Evolutionary conservation across 2,797 vertebrate genomes (phyloP).

Genomic region (Xiphophorus birchmanni): DNA sequence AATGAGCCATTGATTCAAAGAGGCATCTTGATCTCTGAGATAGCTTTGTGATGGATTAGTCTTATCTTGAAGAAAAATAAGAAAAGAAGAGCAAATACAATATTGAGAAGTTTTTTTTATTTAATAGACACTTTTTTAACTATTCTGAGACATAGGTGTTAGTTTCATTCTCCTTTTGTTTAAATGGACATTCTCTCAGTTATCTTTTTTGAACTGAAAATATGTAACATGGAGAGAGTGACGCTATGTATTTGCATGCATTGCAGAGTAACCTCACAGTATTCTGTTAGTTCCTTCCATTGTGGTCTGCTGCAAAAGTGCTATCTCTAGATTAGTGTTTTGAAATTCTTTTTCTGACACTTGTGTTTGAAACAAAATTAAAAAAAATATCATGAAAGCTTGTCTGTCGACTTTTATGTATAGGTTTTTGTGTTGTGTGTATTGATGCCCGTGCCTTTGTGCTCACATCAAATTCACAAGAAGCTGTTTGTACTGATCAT

Average conservation of each 20-base stretch:
- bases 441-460: constrained; percentile 6
- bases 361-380: constrained; percentile 1
- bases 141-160: constrained; percentile 12
- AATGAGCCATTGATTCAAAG: constrained; percentile 80
- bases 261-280: constrained; percentile 26
- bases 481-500: constrained; percentile 7
- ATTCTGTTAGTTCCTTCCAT: constrained; percentile 40
- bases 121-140: constrained; percentile 33
- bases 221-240: constrained; percentile 20
- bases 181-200: constrained; percentile 12
- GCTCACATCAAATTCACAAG: constrained; percentile 8
- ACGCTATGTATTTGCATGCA: constrained; percentile 19
- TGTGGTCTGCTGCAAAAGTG: constrained; percentile 22
- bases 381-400: constrained; percentile 32
- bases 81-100: constrained; percentile 51
- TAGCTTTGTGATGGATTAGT: constrained; percentile 74
- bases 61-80: constrained; percentile 51
- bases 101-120: constrained; percentile 44
- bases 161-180: constrained; percentile 30
- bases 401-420: constrained; percentile 3
- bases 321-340: constrained; percentile 24
- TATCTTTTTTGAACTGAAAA: constrained; percentile 26
- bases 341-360: background rate
- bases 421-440: constrained; percentile 9
- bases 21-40: constrained; percentile 60